A percentile compares a stretch with the other conserved stretches of the same genome.
Evolutionary conservation across 2,113 vertebrate genomes (phyloP).

Genomic region (Anas platyrhynchos): DNA sequence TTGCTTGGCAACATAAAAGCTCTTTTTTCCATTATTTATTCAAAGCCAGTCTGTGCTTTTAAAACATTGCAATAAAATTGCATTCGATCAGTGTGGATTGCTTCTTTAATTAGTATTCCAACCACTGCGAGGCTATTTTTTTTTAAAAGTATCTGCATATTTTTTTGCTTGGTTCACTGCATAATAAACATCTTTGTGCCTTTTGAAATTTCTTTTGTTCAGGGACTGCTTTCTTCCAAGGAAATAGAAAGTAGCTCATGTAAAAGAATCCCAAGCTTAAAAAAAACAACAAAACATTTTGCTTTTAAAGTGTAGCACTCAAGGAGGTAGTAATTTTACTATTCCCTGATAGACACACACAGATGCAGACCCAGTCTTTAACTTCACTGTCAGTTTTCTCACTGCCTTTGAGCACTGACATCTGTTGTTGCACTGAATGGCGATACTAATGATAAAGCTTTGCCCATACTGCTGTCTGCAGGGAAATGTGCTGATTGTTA

Average conservation of each 20-base stretch:
- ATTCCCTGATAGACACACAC: neutral
- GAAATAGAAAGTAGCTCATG: neutral
- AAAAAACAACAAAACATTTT: neutral
- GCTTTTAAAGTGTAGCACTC: neutral
- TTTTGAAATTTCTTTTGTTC: conserved; percentile 48
- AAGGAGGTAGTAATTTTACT: conserved; percentile 27
- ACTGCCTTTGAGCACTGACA: conserved; percentile 47
- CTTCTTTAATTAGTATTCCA: conserved; percentile 40
- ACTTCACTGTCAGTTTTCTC: neutral
- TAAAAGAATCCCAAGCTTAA: conserved; percentile 4
- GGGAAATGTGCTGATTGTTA: conserved; percentile 45
- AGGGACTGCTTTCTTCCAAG: conserved; percentile 23
- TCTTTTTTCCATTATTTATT: conserved; percentile 13
- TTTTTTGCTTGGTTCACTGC: neutral
- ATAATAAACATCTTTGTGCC: conserved; percentile 3
- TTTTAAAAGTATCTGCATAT: neutral
- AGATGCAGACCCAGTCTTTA: conserved; percentile 22
- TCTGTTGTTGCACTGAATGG: conserved; percentile 35
- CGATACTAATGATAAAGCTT: conserved; percentile 28
- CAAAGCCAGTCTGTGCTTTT: neutral
- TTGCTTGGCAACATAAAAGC: neutral
- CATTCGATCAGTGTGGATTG: neutral
- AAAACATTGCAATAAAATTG: conserved; percentile 7
- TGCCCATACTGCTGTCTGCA: neutral
- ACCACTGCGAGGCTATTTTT: neutral